A percentile compares a stretch with the other conserved stretches of the same genome.
Evolutionary conservation across 2,113 vertebrate species (phyloP).

Genomic region (Hippolais icterina): DNA sequence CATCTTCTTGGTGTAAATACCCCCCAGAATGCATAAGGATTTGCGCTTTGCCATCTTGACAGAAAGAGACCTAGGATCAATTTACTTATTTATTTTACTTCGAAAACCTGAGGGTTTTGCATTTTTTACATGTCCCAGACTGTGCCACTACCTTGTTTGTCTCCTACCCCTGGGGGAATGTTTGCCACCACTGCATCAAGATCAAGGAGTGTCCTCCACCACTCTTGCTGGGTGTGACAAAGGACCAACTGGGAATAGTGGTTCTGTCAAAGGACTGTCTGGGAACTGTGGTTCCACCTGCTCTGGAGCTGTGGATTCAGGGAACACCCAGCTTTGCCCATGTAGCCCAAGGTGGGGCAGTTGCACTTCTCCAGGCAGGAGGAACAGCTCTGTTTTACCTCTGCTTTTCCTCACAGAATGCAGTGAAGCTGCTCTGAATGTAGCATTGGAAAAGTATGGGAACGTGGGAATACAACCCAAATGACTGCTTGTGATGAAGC

Average conservation of each 20-base stretch:
- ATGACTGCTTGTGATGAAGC: rapidly evolving
- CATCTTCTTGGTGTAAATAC: not conserved
- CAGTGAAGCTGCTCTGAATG: not conserved
- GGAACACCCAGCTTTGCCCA: not conserved
- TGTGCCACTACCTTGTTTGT: rapidly evolving
- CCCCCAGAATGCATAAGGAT: not conserved
- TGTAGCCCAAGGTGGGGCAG: not conserved
- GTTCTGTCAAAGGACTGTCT: not conserved
- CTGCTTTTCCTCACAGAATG: not conserved
- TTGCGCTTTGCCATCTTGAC: not conserved
- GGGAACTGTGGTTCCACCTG: not conserved
- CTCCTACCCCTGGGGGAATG: rapidly evolving
- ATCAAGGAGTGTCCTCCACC: too few relatives aligned
- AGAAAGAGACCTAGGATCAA: not conserved
- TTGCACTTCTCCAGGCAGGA: not conserved
- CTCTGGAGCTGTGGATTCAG: not conserved
- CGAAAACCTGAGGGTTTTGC: not conserved
- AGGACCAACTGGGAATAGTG: not conserved
- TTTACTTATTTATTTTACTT: not conserved
- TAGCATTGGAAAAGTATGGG: not conserved
- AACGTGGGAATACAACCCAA: not conserved
- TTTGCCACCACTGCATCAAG: rapidly evolving
- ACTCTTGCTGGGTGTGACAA: not conserved
- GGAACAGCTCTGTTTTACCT: not conserved
- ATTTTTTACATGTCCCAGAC: not conserved